These are phyloP conservation scores for Ormyrus rosae DNA, from an alignment of 2,888 invertebrate species.

Conservation along the genomic window DNA sequence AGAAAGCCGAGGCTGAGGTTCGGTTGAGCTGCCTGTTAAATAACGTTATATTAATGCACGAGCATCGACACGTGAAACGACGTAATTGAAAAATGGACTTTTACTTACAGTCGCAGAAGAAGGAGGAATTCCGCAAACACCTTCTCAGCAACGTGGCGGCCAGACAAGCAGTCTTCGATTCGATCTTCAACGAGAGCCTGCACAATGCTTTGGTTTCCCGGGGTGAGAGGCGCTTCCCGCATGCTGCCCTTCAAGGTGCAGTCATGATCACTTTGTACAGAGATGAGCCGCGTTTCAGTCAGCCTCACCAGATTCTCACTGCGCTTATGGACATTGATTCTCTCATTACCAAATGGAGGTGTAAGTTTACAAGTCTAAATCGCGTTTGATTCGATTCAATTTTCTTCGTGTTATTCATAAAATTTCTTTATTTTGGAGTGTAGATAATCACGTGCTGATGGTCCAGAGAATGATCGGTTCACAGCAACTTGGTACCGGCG, in stretches of 20 bases:
- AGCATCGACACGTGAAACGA: not conserved
- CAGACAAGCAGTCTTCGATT: constrained; percentile 89
- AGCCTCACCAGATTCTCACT: constrained; percentile 96
- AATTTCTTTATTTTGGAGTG: not conserved
- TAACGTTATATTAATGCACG: too few relatives aligned
- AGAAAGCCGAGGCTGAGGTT: constrained; percentile 82
- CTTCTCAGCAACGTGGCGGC: constrained; percentile 86
- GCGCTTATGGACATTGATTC: constrained; percentile 99
- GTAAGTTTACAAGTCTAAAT: constrained; percentile 79
- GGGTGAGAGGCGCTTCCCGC: constrained; percentile 92
- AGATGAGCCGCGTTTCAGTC: constrained; percentile 97
- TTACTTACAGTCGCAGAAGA: constrained; percentile 78
- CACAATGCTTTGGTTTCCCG: constrained; percentile 90
- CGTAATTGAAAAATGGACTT: not conserved
- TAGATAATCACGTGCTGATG: constrained; percentile 98
- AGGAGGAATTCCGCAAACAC: constrained; percentile 81
- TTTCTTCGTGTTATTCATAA: too few relatives aligned
- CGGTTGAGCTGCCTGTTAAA: not conserved
- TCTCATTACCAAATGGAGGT: constrained; percentile 98
- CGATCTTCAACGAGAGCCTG: constrained; percentile 90
- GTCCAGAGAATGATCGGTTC: constrained; percentile 99
- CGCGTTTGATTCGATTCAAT: not conserved
- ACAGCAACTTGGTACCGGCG: constrained; percentile 96
- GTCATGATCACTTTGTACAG: constrained; percentile 98
- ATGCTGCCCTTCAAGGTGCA: constrained; percentile 96